A percentile compares a stretch with the other conserved stretches of the same genome.
Evolutionary conservation across 2,888 invertebrate species (phyloP).

Genomic region (Phania funesta): DNA sequence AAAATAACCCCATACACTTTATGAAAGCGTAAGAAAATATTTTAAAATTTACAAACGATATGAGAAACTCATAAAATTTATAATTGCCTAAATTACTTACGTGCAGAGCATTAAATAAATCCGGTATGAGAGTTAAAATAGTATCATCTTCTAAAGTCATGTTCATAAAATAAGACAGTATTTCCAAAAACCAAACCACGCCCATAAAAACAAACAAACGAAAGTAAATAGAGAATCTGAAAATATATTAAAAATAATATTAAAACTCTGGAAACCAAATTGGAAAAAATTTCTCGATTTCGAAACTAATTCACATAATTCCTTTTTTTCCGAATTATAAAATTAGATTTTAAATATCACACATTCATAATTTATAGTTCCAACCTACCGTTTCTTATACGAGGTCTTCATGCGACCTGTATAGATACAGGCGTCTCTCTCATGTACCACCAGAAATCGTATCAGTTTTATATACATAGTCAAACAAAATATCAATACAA

Average conservation of each 20-base stretch:
- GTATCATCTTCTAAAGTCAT: neutral
- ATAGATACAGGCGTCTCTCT: neutral
- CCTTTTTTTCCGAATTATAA: too few relatives aligned
- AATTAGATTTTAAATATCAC: too few relatives aligned
- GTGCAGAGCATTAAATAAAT: conserved; percentile 15
- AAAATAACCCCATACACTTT: too few relatives aligned
- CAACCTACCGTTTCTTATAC: neutral
- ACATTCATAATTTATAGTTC: too few relatives aligned
- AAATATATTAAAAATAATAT: neutral
- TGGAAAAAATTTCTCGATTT: too few relatives aligned
- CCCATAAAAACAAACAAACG: conserved; percentile 32
- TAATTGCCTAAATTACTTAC: too few relatives aligned
- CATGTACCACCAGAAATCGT: neutral
- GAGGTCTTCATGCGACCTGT: neutral
- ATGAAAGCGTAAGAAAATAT: too few relatives aligned
- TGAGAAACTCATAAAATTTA: too few relatives aligned
- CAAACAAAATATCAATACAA: conserved; percentile 11
- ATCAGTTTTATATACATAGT: conserved; percentile 12
- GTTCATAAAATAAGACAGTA: neutral
- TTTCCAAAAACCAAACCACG: conserved; percentile 1
- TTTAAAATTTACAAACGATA: too few relatives aligned
- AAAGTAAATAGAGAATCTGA: conserved; percentile 18
- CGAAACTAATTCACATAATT: too few relatives aligned
- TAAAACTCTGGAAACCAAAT: too few relatives aligned
- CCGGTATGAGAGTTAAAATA: neutral